Percentiles rank a stretch among this genome's conserved stretches.
phyloP scores from a whole-genome alignment of 2,113 vertebrate genomes.

The Mobula hypostoma region DNA sequence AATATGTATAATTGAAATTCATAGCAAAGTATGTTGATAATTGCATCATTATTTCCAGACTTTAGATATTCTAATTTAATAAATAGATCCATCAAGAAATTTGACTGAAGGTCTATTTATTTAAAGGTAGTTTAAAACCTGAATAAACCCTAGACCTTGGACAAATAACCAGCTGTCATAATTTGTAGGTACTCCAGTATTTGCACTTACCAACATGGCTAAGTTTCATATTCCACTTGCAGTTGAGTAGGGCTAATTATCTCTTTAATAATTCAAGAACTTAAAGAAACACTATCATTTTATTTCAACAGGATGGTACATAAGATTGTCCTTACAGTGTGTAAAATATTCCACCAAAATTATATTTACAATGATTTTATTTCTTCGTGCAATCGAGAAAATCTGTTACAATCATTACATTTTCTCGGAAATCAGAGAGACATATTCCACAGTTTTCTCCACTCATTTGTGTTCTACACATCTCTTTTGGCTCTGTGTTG shows the following conservation, averaged over 20 bases:
- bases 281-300: conserved; percentile 52
- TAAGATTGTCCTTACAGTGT: not conserved
- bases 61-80: conserved; percentile 3
- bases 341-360: not conserved
- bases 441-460: not conserved
- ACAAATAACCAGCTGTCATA: conserved; percentile 61
- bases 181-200: conserved; percentile 57
- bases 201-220: conserved; percentile 57
- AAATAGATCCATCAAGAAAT: not conserved
- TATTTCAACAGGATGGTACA: conserved; percentile 9
- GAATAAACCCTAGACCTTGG: conserved; percentile 37
- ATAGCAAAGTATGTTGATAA: not conserved
- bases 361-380: not conserved
- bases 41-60: not conserved
- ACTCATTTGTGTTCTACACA: not conserved
- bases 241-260: conserved; percentile 60
- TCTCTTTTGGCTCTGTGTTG: not conserved
- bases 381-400: not conserved
- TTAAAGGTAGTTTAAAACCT: not conserved
- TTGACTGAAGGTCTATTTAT: not conserved
- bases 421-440: not conserved
- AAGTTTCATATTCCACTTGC: conserved; percentile 57
- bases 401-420: not conserved
- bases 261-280: conserved; percentile 59
- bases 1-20: not conserved